Base-by-base conservation (phyloP, 2,113 vertebrate genomes). In the Melospiza georgiana region DNA sequence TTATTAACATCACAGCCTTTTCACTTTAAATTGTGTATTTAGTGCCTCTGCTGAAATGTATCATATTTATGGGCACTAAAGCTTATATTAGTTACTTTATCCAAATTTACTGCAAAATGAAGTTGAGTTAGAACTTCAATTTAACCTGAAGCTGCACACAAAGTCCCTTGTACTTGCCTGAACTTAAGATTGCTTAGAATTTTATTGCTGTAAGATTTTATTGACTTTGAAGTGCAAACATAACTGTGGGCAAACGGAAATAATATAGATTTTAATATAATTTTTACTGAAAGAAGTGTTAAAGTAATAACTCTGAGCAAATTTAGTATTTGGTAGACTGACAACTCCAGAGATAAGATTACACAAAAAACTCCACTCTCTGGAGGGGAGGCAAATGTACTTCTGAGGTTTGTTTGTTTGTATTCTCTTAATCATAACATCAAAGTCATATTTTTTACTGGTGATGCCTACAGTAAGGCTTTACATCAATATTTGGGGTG, bases 151-250 rank as follows among this genome's bases (percentile, higher is more conserved):
- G 68, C 41, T 63, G 55, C 33, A 77, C 68, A 66, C 7, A 17
- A 71, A 90, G 19, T 86, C 41, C 35, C 10, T 51, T 73, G 20
- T 67, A 87, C 39, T 65, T 74, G 27, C 31, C 73, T 75, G 43
- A 57, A 74, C 7, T 39, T 89, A 68, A 37, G 39, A 48, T 85
- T 77, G 21, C 55, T 75, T 74, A 59, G n/a, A 15, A 51, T 86
- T 89, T 92, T 90, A 93, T 90, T 84, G 76, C 33, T 62, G 24
- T 22, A 72, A 78, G 59, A 49, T 88, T 75, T 75, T 87, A 84
- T 49, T 87, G 52, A 75, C 73, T 94, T 87, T 75, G 37, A 77
- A 93, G 51, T 46, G 55, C 73, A 91, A 94, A 87, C 21, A n/a
- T 65, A 80, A 79, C 87, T 61, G 82, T 59, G 24, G 31, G 54